Conservation (phyloP, 2,797 vertebrate genomes). For the Gymnoscopelus microlampas region DNA sequence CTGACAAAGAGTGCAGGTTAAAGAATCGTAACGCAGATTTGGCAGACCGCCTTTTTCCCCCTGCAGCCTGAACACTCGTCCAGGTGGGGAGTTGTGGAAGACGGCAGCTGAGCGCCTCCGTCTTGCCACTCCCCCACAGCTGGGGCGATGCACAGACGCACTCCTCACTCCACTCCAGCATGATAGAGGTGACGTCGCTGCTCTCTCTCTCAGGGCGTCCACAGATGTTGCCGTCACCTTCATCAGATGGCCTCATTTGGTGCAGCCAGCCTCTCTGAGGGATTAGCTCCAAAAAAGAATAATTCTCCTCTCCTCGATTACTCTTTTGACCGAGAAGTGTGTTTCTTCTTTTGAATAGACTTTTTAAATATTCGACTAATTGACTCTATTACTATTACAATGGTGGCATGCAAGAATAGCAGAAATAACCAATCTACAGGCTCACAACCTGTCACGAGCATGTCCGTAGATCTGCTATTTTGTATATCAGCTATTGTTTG, state of each 20-base stretch:
- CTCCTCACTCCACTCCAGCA: background rate
- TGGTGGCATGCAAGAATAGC: too few relatives aligned
- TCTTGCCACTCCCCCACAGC: constrained; percentile 3
- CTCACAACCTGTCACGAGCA: too few relatives aligned
- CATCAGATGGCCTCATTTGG: constrained; percentile 18
- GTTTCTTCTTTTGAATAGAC: too few relatives aligned
- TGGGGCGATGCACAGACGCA: background rate
- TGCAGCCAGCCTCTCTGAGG: constrained; percentile 1
- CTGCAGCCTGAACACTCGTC: background rate
- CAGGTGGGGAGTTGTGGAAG: background rate
- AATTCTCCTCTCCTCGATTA: too few relatives aligned
- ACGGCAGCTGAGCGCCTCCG: background rate
- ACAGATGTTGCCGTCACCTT: background rate
- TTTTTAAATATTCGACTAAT: too few relatives aligned
- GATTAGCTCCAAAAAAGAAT: too few relatives aligned
- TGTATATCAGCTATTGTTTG: too few relatives aligned
- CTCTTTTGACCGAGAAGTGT: too few relatives aligned
- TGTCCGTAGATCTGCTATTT: too few relatives aligned
- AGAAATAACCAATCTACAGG: too few relatives aligned
- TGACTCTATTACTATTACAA: too few relatives aligned
- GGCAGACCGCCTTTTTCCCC: background rate
- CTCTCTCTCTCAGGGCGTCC: background rate
- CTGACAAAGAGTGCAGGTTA: constrained; percentile 4
- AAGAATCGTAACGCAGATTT: constrained; percentile 1
- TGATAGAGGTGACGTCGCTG: background rate